Base-by-base conservation (phyloP, 2,888 invertebrate genomes). In the Drosophila gaucha region DNA sequence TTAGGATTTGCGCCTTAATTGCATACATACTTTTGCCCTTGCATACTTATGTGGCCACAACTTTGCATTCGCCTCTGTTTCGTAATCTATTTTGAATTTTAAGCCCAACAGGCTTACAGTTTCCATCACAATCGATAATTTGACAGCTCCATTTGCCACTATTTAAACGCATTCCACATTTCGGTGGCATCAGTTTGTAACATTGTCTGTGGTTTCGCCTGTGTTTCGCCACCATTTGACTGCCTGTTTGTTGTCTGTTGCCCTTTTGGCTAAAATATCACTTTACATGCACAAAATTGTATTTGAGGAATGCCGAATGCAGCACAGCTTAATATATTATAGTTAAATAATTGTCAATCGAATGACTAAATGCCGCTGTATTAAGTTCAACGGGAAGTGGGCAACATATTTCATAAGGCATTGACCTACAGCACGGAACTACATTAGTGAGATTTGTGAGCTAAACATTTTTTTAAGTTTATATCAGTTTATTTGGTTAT, bases 61-160 rank as follows among this genome's bases (percentile, higher is more conserved):
- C 58, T 50, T 63, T 56, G 47, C 43, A 18, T 55, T 46, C 12
- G 31, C 16, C 41, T 33, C 57, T 51, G 30, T 52, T 49, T 39
- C 67, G 69, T 73, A 73, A 73, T 36, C 73, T 69, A 67, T 67
- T 50, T 67, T 70, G 67, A 50, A 73, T 65, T 54, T 46, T 30
- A 41, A 51, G 43, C 73, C 73, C 67, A 67, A 64, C 14, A 51
- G 65, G 52, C 68, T 55, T 55, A 22, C 67, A 51, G 16, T 59
- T 60, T 55, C 74, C 67, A 57, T 49, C 43, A 58, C 58, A 70
- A 74, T 71, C 74, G 74, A 74, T 71, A 67, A 74, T 68, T 57
- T 67, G 71, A 71, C 74, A 71, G 60, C 62, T 67, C 14, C 68
- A 49, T 60, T 73, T 67, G 62, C 47, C 35, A 24, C 43, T 38